A percentile compares a stretch with the other conserved stretches of the same genome.
Evolutionary conservation across 2,113 vertebrate species (phyloP).

Genomic region (Xyrauchen texanus): DNA sequence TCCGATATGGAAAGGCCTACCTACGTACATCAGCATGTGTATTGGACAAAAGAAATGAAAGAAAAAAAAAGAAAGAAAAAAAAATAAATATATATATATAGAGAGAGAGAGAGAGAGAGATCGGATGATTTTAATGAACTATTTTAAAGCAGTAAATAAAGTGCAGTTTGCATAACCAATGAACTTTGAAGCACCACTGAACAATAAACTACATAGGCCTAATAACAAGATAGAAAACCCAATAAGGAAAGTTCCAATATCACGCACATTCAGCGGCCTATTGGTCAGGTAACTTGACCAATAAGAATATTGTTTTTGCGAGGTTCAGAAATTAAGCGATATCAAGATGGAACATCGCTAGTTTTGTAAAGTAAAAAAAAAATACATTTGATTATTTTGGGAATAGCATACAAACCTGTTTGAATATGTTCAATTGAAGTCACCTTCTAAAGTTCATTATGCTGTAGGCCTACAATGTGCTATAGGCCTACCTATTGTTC

Average conservation of each 20-base stretch:
- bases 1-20: constrained; percentile 72
- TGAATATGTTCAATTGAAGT: no score
- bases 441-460: no score
- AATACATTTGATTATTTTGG: no score
- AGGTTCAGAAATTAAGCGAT: no score
- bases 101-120: constrained; percentile 51
- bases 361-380: no score
- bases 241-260: background rate
- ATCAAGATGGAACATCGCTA: no score
- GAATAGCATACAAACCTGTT: no score
- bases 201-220: background rate
- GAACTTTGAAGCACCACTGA: background rate
- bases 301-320: no score
- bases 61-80: constrained; percentile 54
- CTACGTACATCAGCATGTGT: constrained; percentile 77
- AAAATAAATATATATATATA: no score
- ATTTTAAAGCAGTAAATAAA: constrained; percentile 53
- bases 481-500: background rate
- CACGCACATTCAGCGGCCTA: background rate
- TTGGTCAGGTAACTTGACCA: background rate
- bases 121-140: constrained; percentile 64
- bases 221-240: background rate
- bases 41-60: constrained; percentile 72
- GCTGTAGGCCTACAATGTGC: no score
- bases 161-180: background rate